Evolutionary conservation across 2,113 vertebrate species (phyloP), one percentile per base, ranked within the genome.

Genomic region (Centropus unirufus): DNA sequence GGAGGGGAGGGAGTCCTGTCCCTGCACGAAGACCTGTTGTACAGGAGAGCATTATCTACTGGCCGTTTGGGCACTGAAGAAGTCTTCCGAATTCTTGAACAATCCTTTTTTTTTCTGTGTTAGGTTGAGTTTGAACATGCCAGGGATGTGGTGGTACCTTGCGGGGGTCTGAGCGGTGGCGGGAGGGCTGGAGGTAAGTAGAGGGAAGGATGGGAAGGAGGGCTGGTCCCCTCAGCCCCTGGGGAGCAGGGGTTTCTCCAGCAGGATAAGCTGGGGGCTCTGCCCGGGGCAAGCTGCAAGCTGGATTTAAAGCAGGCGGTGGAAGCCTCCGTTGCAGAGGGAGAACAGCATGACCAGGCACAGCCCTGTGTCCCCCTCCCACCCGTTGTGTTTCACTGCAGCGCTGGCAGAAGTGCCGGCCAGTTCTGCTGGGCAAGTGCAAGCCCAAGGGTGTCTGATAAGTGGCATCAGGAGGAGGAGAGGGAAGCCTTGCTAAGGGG

Each of bases 401-500:
- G 36, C 0, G 0, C 11, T 26, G 23, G 46, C 23, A 47, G 29
- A 40, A 79, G 20, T 2, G 1, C 24, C 47, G 52, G 46, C 1
- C 0, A 67, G 40, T 67, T 54, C 73, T 1, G 2, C 6, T 0
- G 1, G 32, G 72, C 21, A 49, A 24, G 32, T 1, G 0, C 24
- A 58, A 39, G 44, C 61, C 34, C 42, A 64, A 44, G 4, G 8
- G 49, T 4, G 1, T 14, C 27, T n/a, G 22, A 52, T 15, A 27
- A 66, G 23, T 5, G 29, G 14, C 23, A 61, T 47, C 14, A 59
- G 46, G 16, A 73, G 19, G 39, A 57, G 39, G 39, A 80, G 29
- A 61, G 20, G n/a, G 61, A 61, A 74, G 21, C 14, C 32, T 9
- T 14, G 19, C 26, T 20, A 54, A 18, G 44, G 7, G 23, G 24